Conservation (phyloP, 2,113 vertebrate species). For the Indicator indicator region DNA sequence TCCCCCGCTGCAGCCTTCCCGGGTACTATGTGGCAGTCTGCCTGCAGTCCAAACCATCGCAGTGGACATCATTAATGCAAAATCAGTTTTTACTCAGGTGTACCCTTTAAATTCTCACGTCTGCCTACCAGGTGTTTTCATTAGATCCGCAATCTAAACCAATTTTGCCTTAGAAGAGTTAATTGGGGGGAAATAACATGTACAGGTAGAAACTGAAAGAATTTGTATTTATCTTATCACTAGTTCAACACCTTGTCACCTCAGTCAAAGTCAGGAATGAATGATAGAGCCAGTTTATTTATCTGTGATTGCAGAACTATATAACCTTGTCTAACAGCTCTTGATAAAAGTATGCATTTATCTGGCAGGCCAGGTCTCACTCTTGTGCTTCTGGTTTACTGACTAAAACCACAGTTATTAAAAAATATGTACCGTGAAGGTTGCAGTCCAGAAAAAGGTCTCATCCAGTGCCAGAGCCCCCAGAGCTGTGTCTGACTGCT, state of each 20-base stretch:
- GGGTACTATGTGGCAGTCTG: accelerated
- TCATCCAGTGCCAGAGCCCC: not conserved
- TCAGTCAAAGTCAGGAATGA: not conserved
- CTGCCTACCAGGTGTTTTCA: accelerated
- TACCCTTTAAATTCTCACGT: not conserved
- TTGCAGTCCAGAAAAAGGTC: not conserved
- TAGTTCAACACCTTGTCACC: not conserved
- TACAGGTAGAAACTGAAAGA: not conserved
- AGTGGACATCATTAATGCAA: accelerated
- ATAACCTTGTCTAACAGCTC: not conserved
- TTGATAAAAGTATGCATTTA: not conserved
- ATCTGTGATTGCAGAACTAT: not conserved
- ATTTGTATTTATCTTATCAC: not conserved
- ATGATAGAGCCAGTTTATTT: not conserved
- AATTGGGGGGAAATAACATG: not conserved
- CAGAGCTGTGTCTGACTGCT: not conserved
- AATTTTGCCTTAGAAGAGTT: not conserved
- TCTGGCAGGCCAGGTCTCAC: not conserved
- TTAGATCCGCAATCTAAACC: not conserved
- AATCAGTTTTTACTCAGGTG: not conserved
- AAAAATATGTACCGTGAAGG: not conserved
- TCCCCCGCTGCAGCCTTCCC: no score
- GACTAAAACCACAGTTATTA: not conserved
- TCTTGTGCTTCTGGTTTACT: not conserved
- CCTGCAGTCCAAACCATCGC: accelerated